Base-by-base conservation (phyloP, 2,113 vertebrate species). In the Sinocyclocheilus anophthalmus region DNA sequence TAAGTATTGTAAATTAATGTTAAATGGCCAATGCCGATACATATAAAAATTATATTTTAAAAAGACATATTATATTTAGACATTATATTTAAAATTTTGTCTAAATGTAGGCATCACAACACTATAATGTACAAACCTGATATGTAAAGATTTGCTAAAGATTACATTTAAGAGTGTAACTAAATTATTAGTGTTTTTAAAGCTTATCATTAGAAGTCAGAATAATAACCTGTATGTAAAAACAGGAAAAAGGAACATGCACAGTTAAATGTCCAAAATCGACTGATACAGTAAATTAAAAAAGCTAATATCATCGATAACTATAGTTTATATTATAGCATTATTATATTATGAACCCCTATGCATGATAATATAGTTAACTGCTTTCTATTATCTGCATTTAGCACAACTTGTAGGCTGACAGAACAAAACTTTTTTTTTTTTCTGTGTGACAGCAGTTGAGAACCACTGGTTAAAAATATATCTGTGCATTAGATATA, bases 401-500 rank as follows among this genome's bases (percentile, higher is more conserved):
- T 76, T 55, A 53, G 24, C 75, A n/a, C n/a, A n/a, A n/a, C n/a
- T n/a, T n/a, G n/a, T n/a, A n/a, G n/a, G 30, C 30, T 33, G 30
- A 3, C 30, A 33, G 30, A 33, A 33, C 30, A 33, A 33, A 3
- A 33, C 30, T 33, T 9, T 8, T 42, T 42, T 42, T 42, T 42
- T 42, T 42, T 42, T 7, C 6, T 13, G 26, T 72, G 33, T 8
- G 14, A 72, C 69, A 22, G 69, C 30, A 33, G 16, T 55, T 55
- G 9, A 77, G n/a, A 77, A 33, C 16, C 63, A 42, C 22, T 20
- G 55, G 42, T 57, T 76, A 10, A 85, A 50, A 77, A 81, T 83
- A 76, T 73, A 76, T 85, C 76, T 86, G 84, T 30, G 11, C 30
- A 77, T 77, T 77, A 67, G 39, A 67, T 70, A 33, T 53, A 33